A percentile compares a stretch with the other conserved stretches of the same genome.
Evolutionary conservation across 2,797 vertebrate genomes (phyloP).

Genomic region (Semotilus atromaculatus): DNA sequence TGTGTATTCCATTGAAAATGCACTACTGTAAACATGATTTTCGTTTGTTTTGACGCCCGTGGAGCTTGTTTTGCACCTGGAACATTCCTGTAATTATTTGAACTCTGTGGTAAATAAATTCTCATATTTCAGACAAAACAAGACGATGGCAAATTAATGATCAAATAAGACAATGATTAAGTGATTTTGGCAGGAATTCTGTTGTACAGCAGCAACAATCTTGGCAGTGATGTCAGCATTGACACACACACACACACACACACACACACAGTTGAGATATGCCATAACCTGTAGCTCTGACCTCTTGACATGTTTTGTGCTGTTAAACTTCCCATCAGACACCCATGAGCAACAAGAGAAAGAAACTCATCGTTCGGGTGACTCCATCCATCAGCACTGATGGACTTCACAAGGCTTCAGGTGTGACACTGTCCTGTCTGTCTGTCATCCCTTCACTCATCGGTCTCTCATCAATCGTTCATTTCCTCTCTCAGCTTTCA

Average conservation of each 20-base stretch:
- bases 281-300: not conserved
- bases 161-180: not conserved
- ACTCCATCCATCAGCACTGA: constrained; percentile 5
- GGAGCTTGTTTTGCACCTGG: not conserved
- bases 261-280: not conserved
- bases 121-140: not conserved
- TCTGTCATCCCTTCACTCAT: constrained; percentile 1
- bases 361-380: not conserved
- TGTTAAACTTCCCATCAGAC: constrained; percentile 3
- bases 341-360: not conserved
- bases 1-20: not conserved
- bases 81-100: not conserved
- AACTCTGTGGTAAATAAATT: not conserved
- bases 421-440: constrained; percentile 7
- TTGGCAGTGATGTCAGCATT: constrained; percentile 1
- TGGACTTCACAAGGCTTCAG: not conserved
- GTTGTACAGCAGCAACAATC: not conserved
- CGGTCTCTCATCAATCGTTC: not conserved
- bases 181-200: not conserved
- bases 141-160: not conserved
- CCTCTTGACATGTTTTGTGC: not conserved
- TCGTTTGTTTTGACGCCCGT: not conserved
- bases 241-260: not conserved
- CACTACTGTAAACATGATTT: not conserved
- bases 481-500: constrained; percentile 1